Base-by-base conservation (phyloP, 53 echinoderm and acorn worm genomes). In the Temnopleurus reevesii region DNA sequence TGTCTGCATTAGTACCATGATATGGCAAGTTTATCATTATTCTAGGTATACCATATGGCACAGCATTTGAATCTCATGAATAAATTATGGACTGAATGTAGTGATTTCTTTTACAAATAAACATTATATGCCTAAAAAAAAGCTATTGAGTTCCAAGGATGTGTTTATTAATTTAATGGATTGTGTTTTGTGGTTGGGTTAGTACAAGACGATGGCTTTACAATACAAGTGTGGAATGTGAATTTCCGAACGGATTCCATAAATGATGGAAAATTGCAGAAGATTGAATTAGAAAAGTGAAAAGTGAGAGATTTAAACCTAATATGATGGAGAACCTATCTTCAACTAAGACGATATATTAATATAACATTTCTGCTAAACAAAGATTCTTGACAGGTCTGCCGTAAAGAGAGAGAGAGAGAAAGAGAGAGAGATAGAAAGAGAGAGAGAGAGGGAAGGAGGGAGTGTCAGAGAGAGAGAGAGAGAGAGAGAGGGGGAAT, bases 41-140 rank as follows among this genome's bases (percentile, higher is more conserved):
- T 46, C 71, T 87, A 87, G 88, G 44, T 66, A 87, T 64, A 66
- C 27, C 88, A 13, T 87, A 66, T 66, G 88, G 88, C 88, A 87
- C 49, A 51, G 71, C 65, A 49, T 53, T 19, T 53, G 51, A 87
- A 15, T 66, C 36, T 66, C 53, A 87, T 87, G 88, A 87, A 59
- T 85, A 59, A 65, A 87, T 87, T 66, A 87, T 66, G 88, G 88
- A 87, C 65, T 66, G 88, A 87, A 87, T 54, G 88, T 87, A 87
- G 88, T 87, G 88, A 87, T 87, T 87, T 87, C 88, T 87, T 87
- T 87, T 87, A 87, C 88, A 87, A 87, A 87, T 87, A 87, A 87
- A 87, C 85, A 87, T 87, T 87, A 87, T 87, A 87, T 87, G 88
- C 88, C 88, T 87, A 65, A 59, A 85, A 85, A 85, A 27, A 83